phyloP scores from a whole-genome alignment of 2,113 vertebrate species.

The Chascanopsetta lugubris region DNA sequence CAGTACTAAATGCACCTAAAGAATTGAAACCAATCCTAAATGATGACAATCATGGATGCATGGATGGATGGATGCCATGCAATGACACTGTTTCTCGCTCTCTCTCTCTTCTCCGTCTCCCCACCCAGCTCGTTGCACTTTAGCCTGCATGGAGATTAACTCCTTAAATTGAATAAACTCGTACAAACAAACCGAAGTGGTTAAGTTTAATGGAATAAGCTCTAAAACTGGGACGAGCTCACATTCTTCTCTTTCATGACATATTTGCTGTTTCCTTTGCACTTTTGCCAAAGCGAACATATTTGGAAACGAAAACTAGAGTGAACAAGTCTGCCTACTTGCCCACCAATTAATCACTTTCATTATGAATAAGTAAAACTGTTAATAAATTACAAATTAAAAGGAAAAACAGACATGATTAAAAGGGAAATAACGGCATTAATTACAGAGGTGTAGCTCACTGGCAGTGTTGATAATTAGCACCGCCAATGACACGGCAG shows the following conservation, averaged over 20 bases:
- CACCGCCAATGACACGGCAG: conserved; percentile 36
- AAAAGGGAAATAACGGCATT: background rate
- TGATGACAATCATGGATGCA: too few species aligned
- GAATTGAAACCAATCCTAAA: too few species aligned
- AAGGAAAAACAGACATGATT: background rate
- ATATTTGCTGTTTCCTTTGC: too few species aligned
- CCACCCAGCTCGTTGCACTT: too few species aligned
- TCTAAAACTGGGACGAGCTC: too few species aligned
- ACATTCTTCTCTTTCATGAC: too few species aligned
- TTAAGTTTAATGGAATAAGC: too few species aligned
- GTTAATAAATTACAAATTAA: background rate
- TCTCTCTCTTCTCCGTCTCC: conserved; percentile 2
- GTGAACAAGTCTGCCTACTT: background rate
- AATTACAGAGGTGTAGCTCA: conserved; percentile 21
- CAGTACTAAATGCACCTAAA: too few species aligned
- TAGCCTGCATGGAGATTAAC: too few species aligned
- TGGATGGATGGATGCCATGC: too few species aligned
- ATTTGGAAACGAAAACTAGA: background rate
- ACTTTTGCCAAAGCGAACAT: too few species aligned
- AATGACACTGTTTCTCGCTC: background rate
- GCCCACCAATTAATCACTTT: background rate
- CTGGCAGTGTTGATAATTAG: conserved; percentile 18
- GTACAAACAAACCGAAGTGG: too few species aligned
- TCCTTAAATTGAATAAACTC: background rate
- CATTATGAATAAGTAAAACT: conserved; percentile 27